Base-by-base conservation (phyloP, 2,113 vertebrate genomes). In the Paralichthys olivaceus region DNA sequence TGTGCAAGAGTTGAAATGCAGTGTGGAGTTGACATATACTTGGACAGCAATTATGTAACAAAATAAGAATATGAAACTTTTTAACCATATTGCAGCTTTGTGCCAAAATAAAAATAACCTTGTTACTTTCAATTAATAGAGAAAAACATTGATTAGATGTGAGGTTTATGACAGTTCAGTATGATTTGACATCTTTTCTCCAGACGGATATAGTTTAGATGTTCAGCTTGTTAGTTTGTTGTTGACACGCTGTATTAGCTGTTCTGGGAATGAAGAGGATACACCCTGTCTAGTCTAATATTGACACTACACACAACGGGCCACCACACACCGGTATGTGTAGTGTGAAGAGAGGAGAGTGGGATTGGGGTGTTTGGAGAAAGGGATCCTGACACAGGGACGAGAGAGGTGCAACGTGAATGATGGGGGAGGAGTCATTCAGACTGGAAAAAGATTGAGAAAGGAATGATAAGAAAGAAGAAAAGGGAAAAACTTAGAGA, bases 261-360 rank as follows among this genome's bases (percentile, higher is more conserved):
- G 45, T 75, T 76, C 74, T 74, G 66, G 84, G 84, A 84, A 81
- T 77, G 75, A 77, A 15, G 34, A 70, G 59, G 26, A 32, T 57
- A 56, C 53, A 68, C 58, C 59, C 66, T 49, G 88, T 90, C 92
- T 92, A 87, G 76, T 84, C 84, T 79, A 93, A 93, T 93, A 93
- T 93, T 93, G 86, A 92, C 92, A 86, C 55, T 77, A 67, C 80
- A 84, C 81, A 73, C 76, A 75, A 80, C 68, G 40, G 81, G 60
- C 80, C 4, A 56, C 77, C 60, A 72, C 89, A 83, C 69, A 63
- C 66, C 69, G 83, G 82, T 80, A 67, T 85, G 77, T 67, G 57
- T 53, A 75, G 11, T 14, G 14, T 34, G 43, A 22, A 55, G 54
- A 29, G 17, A 47, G 25, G 12, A 13, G 34, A 8, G 20, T 26